Conservation (phyloP, 2,888 invertebrate genomes). For the Cetonia aurata region DNA sequence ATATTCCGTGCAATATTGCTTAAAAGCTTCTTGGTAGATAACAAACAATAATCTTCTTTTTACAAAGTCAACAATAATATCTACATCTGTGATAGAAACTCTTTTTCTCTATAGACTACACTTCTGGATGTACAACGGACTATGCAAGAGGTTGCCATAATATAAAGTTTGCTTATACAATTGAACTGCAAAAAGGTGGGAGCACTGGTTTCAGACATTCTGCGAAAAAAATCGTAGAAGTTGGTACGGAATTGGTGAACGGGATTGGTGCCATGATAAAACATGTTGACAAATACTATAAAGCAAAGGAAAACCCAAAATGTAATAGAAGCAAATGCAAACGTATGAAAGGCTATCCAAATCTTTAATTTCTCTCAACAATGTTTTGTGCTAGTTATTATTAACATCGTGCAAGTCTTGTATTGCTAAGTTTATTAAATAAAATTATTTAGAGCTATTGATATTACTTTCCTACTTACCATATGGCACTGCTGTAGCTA, state of each 20-base stretch:
- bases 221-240: constrained; percentile 47
- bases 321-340: constrained; percentile 26
- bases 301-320: constrained; percentile 29
- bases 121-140: constrained; percentile 51
- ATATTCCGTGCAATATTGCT: too few relatives aligned
- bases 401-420: too few relatives aligned
- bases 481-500: constrained; percentile 81
- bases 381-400: too few relatives aligned
- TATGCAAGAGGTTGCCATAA: constrained; percentile 51
- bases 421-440: neutral
- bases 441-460: constrained; percentile 1
- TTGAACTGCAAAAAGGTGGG: constrained; percentile 54
- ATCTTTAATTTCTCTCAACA: neutral
- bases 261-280: constrained; percentile 53
- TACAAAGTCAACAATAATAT: too few relatives aligned
- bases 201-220: constrained; percentile 51
- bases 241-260: constrained; percentile 50
- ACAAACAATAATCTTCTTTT: neutral
- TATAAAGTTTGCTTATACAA: constrained; percentile 54
- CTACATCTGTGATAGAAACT: too few relatives aligned
- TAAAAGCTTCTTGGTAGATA: neutral
- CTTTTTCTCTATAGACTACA: constrained; percentile 48
- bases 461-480: constrained; percentile 67
- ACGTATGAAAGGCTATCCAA: neutral
- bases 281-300: constrained; percentile 50